Conservation (phyloP, 1,140 invertebrate genomes). For the Octopus sinensis region DNA sequence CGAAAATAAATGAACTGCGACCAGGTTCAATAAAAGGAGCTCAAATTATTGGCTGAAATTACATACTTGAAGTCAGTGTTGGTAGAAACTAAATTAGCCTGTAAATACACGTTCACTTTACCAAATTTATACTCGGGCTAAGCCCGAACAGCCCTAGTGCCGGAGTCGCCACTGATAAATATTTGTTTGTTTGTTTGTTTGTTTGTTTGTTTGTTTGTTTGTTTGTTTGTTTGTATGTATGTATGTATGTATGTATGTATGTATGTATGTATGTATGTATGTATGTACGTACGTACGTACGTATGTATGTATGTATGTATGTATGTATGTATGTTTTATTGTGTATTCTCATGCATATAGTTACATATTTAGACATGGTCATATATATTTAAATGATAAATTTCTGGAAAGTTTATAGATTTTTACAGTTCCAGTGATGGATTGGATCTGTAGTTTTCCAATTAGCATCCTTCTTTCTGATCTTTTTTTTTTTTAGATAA, state of each 20-base stretch:
- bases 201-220: conserved; percentile 25
- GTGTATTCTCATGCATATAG: too few relatives aligned
- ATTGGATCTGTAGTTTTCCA: background rate
- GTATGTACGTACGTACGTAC: conserved; percentile 18
- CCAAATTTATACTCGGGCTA: too few relatives aligned
- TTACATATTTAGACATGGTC: too few relatives aligned
- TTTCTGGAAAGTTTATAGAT: background rate
- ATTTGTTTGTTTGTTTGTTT: conserved; percentile 19
- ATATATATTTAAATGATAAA: background rate
- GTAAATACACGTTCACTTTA: too few relatives aligned
- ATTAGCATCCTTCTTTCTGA: background rate
- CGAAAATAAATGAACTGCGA: too few relatives aligned
- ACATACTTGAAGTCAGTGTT: too few relatives aligned
- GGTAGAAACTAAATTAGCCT: too few relatives aligned
- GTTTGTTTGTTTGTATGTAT: conserved; percentile 19
- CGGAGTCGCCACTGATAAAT: background rate
- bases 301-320: conserved; percentile 26
- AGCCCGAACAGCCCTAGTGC: too few relatives aligned
- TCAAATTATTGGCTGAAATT: too few relatives aligned
- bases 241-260: conserved; percentile 26
- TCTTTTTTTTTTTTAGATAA: background rate
- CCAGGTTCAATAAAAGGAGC: too few relatives aligned
- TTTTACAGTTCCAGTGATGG: background rate
- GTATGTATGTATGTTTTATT: conserved; percentile 10
- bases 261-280: conserved; percentile 26